Conservation (phyloP, 2,113 vertebrate species). For the Anser cygnoides region DNA sequence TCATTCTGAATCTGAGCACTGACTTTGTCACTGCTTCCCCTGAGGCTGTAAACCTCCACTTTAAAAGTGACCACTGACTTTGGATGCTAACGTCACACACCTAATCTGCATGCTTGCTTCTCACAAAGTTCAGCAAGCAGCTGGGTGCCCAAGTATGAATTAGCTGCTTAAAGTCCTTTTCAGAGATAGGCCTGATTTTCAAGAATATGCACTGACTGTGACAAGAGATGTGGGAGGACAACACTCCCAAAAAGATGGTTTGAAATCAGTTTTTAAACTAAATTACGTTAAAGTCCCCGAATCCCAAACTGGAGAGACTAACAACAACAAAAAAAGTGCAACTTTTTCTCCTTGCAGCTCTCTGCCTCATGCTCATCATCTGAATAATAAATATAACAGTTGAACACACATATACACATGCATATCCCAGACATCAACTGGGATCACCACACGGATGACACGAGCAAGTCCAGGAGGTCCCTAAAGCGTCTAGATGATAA, state of each 20-base stretch:
- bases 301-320: not conserved
- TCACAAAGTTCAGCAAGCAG: not conserved
- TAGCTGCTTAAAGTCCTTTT: not conserved
- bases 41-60: not conserved
- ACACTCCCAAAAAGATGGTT: not conserved
- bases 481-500: too few species aligned
- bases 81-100: not conserved
- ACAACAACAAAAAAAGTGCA: not conserved
- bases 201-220: not conserved
- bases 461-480: too few species aligned
- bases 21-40: not conserved
- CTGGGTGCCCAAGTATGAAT: not conserved
- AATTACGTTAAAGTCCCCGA: not conserved
- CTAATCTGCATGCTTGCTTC: not conserved
- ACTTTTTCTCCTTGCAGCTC: not conserved
- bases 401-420: too few species aligned
- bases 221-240: not conserved
- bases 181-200: not conserved
- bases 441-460: too few species aligned
- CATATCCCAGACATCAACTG: too few species aligned
- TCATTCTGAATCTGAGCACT: not conserved
- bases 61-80: not conserved
- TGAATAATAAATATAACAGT: not conserved
- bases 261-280: conserved; percentile 4
- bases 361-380: not conserved